A percentile compares a stretch with the other conserved stretches of the same genome.
Conservation (phyloP, 2,113 vertebrate species). For the Percopsis transmontana region DNA sequence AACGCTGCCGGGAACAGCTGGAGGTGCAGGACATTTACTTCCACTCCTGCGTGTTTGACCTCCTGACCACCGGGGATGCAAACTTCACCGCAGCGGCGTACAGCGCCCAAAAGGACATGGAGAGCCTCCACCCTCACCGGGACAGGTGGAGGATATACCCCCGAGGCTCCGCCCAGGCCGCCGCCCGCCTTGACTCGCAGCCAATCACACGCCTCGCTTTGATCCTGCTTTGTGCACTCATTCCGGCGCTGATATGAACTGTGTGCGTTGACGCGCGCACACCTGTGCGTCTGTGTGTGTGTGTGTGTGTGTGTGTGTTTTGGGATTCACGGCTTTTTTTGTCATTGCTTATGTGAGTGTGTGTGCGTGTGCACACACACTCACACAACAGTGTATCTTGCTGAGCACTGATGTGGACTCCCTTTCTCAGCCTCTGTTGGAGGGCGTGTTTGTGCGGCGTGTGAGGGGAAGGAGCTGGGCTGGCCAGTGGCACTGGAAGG, state of each 20-base stretch:
- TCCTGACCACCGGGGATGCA: conserved; percentile 93
- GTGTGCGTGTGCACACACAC: conserved; percentile 25
- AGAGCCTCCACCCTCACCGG: conserved; percentile 86
- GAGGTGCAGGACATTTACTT: conserved; percentile 93
- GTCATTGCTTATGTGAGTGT: neutral
- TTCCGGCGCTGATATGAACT: conserved; percentile 30
- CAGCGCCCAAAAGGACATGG: conserved; percentile 91
- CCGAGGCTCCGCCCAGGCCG: conserved; percentile 29
- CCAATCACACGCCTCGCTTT: conserved; percentile 38
- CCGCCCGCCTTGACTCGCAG: conserved; percentile 64
- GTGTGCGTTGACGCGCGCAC: neutral
- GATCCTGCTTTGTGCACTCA: conserved; percentile 56
- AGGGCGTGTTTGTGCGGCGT: conserved; percentile 13
- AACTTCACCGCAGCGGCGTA: conserved; percentile 93
- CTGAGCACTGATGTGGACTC: conserved; percentile 51
- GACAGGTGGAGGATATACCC: conserved; percentile 94
- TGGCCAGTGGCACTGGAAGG: conserved; percentile 17
- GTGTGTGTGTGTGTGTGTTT: neutral
- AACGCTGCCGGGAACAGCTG: conserved; percentile 88
- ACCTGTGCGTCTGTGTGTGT: neutral
- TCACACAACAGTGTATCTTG: conserved; percentile 44
- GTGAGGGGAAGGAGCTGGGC: conserved; percentile 26
- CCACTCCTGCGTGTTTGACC: conserved; percentile 93
- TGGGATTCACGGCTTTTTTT: no score
- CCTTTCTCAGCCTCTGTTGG: neutral